A percentile compares a stretch with the other conserved stretches of the same genome.
phyloP scores from a whole-genome alignment of 2,888 invertebrate genomes.

The Rhagonycha lutea region DNA sequence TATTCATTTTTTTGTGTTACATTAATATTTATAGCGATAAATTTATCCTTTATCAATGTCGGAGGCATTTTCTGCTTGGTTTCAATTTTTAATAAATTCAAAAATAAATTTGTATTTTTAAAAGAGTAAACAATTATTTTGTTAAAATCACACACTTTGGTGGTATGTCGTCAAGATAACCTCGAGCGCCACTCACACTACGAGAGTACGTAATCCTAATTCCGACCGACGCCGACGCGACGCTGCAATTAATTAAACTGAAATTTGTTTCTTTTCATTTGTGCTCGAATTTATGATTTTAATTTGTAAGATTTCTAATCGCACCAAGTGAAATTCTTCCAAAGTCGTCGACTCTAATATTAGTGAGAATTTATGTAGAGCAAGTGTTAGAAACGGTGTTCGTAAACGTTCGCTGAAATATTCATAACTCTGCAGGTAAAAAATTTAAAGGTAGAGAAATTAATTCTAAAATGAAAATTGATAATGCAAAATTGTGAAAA shows the following conservation, averaged over 20 bases:
- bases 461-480: not conserved
- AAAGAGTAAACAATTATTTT: not conserved
- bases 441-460: not conserved
- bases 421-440: not conserved
- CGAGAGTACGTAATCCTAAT: not conserved
- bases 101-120: not conserved
- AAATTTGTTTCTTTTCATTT: not conserved
- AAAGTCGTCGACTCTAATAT: not conserved
- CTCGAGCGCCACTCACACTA: not conserved
- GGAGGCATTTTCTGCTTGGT: not conserved
- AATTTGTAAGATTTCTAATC: not conserved
- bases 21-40: not conserved
- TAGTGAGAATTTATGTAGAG: not conserved
- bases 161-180: not conserved
- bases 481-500: constrained; percentile 4
- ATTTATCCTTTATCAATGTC: not conserved
- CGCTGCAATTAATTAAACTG: not conserved
- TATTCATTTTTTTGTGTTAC: not conserved
- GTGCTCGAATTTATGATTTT: not conserved
- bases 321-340: not conserved
- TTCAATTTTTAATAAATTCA: not conserved
- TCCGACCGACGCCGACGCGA: no score
- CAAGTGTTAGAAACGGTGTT: not conserved
- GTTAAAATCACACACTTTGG: not conserved
- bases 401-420: not conserved